Evolutionary conservation across 2,888 invertebrate genomes (phyloP), one percentile per base, ranked within the genome.

Genomic region (Ectemnius continuus): DNA sequence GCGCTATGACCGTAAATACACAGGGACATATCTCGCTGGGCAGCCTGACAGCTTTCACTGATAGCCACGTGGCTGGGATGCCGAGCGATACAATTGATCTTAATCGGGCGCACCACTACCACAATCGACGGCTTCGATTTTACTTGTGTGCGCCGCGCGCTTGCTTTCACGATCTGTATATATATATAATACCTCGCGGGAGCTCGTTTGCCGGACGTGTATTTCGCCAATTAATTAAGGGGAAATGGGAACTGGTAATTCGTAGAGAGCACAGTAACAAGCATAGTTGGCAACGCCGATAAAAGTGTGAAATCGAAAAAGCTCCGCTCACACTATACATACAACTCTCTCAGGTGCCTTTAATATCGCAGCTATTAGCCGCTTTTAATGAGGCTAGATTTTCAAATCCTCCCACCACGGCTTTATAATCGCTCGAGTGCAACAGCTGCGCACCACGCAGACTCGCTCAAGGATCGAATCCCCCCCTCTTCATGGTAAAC

Each of bases 201-300:
- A 36, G 36, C 36, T 36, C 8, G 36, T 18, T 52, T 52, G 18
- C 4, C 52, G 52, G 26, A 6, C 13, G 58, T 58, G 58, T 20
- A 20, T 20, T 18, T 26, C 20, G 20, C 58, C 23, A 58, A 58
- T 58, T 58, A 58, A 58, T 58, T 20, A 20, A 20, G 20, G 13
- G 23, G 18, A 58, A 58, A 58, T 58, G 28, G 20, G 11, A 48
- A 62, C 52, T 36, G 52, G 64, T 52, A 56, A 36, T 56, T 23
- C n/a, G n/a, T 26, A 36, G 26, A 52, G 16, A 4, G 20, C 13
- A 36, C 18, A 8, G 20, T 14, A 16, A 64, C 36, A n/a, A 47
- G 6, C 28, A 5, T 14, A 52, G 8, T 16, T 14, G 16, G 14
- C 52, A 1, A 6, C 52, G 52, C 2, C 6, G 52, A 52, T 52